Evolutionary conservation across 2,888 invertebrate genomes (phyloP), one percentile per base, ranked within the genome.

Genomic region (Pantelozetes paolii): DNA sequence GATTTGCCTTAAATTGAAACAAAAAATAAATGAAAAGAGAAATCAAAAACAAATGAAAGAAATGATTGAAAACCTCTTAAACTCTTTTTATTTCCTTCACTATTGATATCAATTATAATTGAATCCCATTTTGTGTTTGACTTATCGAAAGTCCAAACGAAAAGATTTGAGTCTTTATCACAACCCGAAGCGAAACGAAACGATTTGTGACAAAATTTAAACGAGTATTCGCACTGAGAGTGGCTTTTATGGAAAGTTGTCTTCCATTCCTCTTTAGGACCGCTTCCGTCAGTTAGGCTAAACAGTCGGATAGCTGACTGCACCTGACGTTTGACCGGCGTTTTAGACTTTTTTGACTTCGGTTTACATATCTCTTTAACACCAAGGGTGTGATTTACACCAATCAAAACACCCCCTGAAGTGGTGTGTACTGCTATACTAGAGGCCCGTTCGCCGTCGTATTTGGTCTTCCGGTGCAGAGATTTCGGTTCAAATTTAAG

Each of bases 101-200:
- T 20, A 36, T 64, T 64, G 36, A 64, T 36, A n/a, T 30, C 64
- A 5, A 64, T 32, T 30, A 36, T 36, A 2, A 64, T 64, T n/a
- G 32, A 36, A 36, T 64, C 36, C 64, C 64, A 64, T 11, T 36
- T 64, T 36, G 32, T 64, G 36, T 64, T 64, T 2, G 20, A 5
- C 30, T 64, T 64, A 64, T 64, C 64, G 30, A n/a, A 64, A n/a
- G 36, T 36, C 64, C 64, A 64, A 11, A 64, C n/a, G n/a, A 28
- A 64, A 20, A 20, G n/a, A 36, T 64, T 36, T 6, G 3, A 36
- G 64, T 64, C 64, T 9, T 64, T 32, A 64, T 64, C 64, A 36
- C 64, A 64, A 3, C 18, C 36, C 15, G 36, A 36, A 20, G 64
- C 64, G n/a, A 64, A 64, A 32, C 64, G 64, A 20, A 64, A 64